Evolutionary conservation across 2,797 vertebrate species (phyloP).

Genomic region (Sardinella longiceps): DNA sequence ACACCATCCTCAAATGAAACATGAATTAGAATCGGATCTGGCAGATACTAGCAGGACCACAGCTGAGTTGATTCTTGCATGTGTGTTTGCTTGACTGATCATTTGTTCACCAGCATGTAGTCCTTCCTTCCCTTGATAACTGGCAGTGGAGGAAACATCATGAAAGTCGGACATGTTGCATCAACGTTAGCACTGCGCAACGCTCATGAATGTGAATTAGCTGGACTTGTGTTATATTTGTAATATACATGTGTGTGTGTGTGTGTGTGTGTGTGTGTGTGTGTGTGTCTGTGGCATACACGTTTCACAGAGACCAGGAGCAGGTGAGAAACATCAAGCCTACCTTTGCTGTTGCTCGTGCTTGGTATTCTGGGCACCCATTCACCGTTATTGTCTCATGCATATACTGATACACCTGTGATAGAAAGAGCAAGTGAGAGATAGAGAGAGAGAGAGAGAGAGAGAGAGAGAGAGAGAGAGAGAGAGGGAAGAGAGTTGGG

Average conservation of each 20-base stretch:
- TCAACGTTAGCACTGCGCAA: not conserved
- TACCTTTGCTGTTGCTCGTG: conserved; percentile 98
- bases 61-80: not conserved
- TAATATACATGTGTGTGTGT: too few relatives aligned
- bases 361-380: conserved; percentile 97
- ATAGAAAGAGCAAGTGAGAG: conserved; percentile 48
- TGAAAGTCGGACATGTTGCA: not conserved
- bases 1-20: not conserved
- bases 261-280: not conserved
- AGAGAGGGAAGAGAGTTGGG: not conserved
- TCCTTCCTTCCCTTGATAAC: not conserved
- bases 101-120: not conserved
- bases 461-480: not conserved
- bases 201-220: conserved; percentile 23
- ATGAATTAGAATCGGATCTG: not conserved
- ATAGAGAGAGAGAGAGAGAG: conserved; percentile 30
- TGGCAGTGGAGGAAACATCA: not conserved
- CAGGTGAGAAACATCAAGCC: conserved; percentile 62
- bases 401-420: conserved; percentile 99
- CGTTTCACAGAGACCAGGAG: not conserved
- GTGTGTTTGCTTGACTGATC: not conserved
- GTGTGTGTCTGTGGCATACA: conserved; percentile 36
- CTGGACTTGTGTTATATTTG: too few relatives aligned
- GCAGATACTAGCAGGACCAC: not conserved
- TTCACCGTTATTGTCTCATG: conserved; percentile 98